Conservation (phyloP, 2,797 vertebrate genomes). For the Spinus pinus region DNA sequence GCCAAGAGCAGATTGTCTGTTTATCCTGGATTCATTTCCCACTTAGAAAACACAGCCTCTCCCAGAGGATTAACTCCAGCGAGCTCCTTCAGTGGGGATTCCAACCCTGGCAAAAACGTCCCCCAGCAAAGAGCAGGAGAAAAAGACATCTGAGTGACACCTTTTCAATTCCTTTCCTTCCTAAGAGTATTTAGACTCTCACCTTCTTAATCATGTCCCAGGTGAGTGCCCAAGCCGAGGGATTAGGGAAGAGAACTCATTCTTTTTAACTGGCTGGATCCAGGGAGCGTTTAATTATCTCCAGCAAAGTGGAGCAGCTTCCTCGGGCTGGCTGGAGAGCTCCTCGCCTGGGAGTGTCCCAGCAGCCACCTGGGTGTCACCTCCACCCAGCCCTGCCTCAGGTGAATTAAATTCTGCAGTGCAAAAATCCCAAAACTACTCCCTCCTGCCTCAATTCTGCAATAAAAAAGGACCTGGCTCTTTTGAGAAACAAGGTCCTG, state of each 20-base stretch:
- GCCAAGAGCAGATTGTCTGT: conserved; percentile 71
- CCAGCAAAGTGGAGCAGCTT: neutral
- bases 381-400: neutral
- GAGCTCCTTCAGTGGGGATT: conserved; percentile 32
- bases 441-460: neutral
- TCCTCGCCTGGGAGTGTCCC: neutral
- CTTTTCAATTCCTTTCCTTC: neutral
- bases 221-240: neutral
- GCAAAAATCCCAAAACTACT: neutral
- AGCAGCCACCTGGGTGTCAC: neutral
- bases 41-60: conserved; percentile 64
- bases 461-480: neutral
- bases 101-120: neutral
- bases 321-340: neutral
- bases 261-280: neutral
- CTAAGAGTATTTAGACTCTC: conserved; percentile 49
- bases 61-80: conserved; percentile 55
- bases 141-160: conserved; percentile 49
- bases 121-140: neutral
- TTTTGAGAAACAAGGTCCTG: neutral
- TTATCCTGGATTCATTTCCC: conserved; percentile 68
- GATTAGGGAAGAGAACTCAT: conserved; percentile 7
- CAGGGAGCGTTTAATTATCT: conserved; percentile 26
- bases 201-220: conserved; percentile 55
- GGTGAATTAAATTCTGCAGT: neutral